Evolutionary conservation across 2,888 invertebrate genomes (phyloP).

Genomic region (Mylabris sibirica): DNA sequence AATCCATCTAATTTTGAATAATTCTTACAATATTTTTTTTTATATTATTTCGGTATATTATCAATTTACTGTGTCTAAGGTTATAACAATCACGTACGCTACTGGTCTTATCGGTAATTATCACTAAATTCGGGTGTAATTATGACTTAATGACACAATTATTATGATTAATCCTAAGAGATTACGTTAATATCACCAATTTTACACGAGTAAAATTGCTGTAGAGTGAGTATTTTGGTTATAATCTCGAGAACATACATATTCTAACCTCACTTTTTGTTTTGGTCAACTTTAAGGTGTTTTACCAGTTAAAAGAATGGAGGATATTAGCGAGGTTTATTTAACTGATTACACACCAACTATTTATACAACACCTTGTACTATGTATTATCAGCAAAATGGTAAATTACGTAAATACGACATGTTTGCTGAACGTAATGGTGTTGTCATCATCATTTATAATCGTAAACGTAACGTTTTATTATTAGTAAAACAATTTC

Average conservation of each 20-base stretch:
- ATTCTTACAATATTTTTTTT: too few species aligned
- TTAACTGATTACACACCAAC: constrained; percentile 57
- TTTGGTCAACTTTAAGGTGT: neutral
- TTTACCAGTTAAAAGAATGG: constrained; percentile 41
- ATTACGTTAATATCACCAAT: neutral
- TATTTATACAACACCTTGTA: constrained; percentile 73
- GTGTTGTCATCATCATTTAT: constrained; percentile 83
- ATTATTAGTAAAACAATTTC: constrained; percentile 87
- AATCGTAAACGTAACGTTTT: constrained; percentile 78
- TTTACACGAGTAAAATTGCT: neutral
- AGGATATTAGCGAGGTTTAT: constrained; percentile 52
- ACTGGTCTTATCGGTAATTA: neutral
- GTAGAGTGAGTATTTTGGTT: neutral
- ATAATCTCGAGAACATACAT: neutral
- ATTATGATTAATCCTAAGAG: neutral
- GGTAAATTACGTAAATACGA: constrained; percentile 79
- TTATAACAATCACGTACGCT: neutral
- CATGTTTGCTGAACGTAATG: constrained; percentile 79
- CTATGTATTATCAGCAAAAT: constrained; percentile 76
- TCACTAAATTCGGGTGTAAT: neutral
- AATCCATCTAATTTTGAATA: too few species aligned
- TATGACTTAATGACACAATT: neutral
- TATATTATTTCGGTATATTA: too few species aligned
- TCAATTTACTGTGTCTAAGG: neutral
- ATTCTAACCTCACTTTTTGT: constrained; percentile 14